Evolutionary conservation across 2,113 vertebrate genomes (phyloP).

Genomic region (Drymodes brunneopygia): DNA sequence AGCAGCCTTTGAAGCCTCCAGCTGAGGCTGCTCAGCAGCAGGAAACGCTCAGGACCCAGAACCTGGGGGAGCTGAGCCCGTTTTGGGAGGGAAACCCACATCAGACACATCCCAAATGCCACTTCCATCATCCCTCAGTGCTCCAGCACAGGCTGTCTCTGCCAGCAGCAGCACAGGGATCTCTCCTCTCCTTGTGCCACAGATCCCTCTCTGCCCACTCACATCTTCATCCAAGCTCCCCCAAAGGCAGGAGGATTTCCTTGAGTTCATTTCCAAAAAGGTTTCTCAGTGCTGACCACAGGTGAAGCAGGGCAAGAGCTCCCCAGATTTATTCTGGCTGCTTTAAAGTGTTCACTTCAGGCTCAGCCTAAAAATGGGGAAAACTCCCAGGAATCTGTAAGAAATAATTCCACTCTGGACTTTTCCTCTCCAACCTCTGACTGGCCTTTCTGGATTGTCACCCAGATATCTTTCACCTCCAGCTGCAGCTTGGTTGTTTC

Average conservation of each 20-base stretch:
- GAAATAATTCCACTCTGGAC: background rate
- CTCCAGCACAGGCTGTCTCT: background rate
- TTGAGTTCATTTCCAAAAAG: background rate
- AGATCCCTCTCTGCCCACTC: background rate
- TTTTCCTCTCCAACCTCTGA: background rate
- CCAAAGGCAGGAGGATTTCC: background rate
- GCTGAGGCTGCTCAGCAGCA: slow-evolving; percentile 15
- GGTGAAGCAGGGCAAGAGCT: background rate
- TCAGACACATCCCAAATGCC: background rate
- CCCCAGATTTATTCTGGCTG: background rate
- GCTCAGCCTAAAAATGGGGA: background rate
- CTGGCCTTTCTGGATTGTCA: background rate
- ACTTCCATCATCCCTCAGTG: background rate
- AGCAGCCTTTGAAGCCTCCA: slow-evolving; percentile 30
- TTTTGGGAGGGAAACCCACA: slow-evolving; percentile 22
- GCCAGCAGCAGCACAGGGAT: background rate
- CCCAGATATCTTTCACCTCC: background rate
- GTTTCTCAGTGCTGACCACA: background rate
- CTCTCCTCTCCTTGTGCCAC: fast-evolving
- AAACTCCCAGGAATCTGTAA: background rate
- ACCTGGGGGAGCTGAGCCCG: background rate
- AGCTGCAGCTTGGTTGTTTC: background rate
- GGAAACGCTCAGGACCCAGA: background rate
- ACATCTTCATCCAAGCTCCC: background rate
- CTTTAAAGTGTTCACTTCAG: background rate